These are phyloP conservation scores for Danaus melanippus DNA, from an alignment of 1,140 invertebrate species.

Conservation along the genomic window DNA sequence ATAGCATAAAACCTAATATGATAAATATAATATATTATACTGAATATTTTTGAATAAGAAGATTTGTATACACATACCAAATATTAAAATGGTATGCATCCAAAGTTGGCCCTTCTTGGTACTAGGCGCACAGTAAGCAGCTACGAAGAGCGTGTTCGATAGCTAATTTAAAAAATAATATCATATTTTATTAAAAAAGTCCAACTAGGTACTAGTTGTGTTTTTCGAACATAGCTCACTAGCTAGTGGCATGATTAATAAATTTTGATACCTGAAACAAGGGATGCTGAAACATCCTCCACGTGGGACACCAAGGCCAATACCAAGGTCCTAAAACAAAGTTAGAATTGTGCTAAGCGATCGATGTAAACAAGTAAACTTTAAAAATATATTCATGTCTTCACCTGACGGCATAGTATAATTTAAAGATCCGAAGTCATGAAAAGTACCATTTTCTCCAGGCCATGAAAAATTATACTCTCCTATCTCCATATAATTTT, in stretches of 20 bases:
- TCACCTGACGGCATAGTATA: conserved; percentile 64
- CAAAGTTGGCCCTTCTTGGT: conserved; percentile 84
- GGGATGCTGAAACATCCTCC: conserved; percentile 79
- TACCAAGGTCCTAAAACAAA: conserved; percentile 71
- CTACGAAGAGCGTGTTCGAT: conserved; percentile 83
- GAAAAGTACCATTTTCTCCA: conserved; percentile 60
- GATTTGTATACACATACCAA: conserved; percentile 73
- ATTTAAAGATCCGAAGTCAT: conserved; percentile 58
- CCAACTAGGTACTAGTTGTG: too few relatives aligned
- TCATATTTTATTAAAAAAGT: too few relatives aligned
- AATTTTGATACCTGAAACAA: conserved; percentile 69
- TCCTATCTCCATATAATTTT: conserved; percentile 55
- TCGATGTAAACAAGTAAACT: conserved; percentile 2
- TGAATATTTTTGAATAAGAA: background rate
- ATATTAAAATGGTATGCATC: conserved; percentile 84
- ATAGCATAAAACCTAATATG: conserved; percentile 81
- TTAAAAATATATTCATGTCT: conserved; percentile 5
- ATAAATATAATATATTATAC: conserved; percentile 21
- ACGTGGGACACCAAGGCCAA: conserved; percentile 77
- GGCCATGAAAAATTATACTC: conserved; percentile 67
- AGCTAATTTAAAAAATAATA: conserved; percentile 66
- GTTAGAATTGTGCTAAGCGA: background rate
- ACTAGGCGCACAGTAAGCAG: conserved; percentile 84
- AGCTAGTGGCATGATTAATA: too few relatives aligned
- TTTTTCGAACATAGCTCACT: too few relatives aligned